Base-by-base conservation (phyloP, 2,797 vertebrate species). In the Gymnoscopelus braueri region DNA sequence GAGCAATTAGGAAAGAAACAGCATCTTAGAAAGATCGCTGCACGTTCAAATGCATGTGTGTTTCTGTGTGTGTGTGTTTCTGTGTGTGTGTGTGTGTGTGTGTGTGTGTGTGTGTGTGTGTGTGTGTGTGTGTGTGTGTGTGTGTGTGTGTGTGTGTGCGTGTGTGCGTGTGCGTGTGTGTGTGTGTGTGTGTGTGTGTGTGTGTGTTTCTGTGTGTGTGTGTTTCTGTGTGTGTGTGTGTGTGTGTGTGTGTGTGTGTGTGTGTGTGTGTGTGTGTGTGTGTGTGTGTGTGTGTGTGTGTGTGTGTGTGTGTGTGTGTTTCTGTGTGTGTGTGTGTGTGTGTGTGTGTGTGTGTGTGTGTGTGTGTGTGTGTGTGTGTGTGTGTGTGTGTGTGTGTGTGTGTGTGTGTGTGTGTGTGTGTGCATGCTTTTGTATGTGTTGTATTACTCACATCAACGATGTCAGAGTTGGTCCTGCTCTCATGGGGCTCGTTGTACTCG, bases 401-500 rank as follows among this genome's bases (percentile, higher is more conserved):
- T 26, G 49, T 48, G 6, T 23, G 15, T 50, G 44, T 35, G 54
- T 51, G 5, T 3, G 39, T 23, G 49, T 48, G 50, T 7, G 44
- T 50, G 35, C 13, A 15, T 48, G 15, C 12, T 8, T 9, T 0
- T 15, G 23, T 32, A 48, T 68, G n/a, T 53, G 44, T 67, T 48
- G 50, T 12, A 26, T 24, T 12, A 75, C 88, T 93, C 84, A 99
- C 97, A 88, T 99, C 96, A 0, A 99, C 96, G 78, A 99, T 98
- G 91, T 99, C 97, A 0, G 97, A 93, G 3, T 99, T 99, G 93
- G 97, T 99, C 76, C 97, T 83, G 93, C 96, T 98, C 94, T 99
- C 97, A 0, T 99, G 97, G 0, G 97, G 97, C 82, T 99, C 97
- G 1, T 98, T 99, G 95, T 98, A 99, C 81, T 99, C 97, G 0